Evolutionary conservation across 2,888 invertebrate species (phyloP).

Genomic region (Xestia xanthographa): DNA sequence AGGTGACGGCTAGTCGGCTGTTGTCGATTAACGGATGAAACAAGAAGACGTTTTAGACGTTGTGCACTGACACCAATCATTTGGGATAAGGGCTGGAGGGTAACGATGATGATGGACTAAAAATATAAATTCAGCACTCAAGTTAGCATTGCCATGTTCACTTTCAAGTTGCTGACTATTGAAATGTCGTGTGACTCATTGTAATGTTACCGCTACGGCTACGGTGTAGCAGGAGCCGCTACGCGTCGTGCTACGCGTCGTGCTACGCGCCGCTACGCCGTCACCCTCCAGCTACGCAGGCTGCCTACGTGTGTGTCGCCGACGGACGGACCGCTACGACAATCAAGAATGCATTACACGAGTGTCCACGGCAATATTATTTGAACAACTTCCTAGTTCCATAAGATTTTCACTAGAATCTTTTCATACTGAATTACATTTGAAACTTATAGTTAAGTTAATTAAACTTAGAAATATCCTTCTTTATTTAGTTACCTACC

Average conservation of each 20-base stretch:
- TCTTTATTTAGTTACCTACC: too few species aligned
- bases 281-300: slow-evolving; percentile 12
- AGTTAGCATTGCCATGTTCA: not conserved
- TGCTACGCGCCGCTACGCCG: slow-evolving; percentile 24
- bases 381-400: not conserved
- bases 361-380: not conserved
- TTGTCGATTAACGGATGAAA: not conserved
- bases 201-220: slow-evolving; percentile 10
- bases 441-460: not conserved
- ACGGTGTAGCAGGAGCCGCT: slow-evolving; percentile 31
- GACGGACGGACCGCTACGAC: slow-evolving; percentile 1
- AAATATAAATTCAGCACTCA: not conserved
- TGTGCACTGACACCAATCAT: not conserved
- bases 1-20: not conserved
- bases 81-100: not conserved
- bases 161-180: not conserved
- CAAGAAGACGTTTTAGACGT: not conserved
- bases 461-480: too few species aligned
- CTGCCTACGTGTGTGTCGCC: slow-evolving; percentile 12
- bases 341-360: slow-evolving; percentile 10
- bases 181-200: not conserved
- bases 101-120: not conserved
- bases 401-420: not conserved
- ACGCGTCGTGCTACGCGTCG: slow-evolving; percentile 17
- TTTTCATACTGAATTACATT: not conserved